Evolutionary conservation across 2,888 invertebrate genomes (phyloP).

Genomic region (Dione vanillae): DNA sequence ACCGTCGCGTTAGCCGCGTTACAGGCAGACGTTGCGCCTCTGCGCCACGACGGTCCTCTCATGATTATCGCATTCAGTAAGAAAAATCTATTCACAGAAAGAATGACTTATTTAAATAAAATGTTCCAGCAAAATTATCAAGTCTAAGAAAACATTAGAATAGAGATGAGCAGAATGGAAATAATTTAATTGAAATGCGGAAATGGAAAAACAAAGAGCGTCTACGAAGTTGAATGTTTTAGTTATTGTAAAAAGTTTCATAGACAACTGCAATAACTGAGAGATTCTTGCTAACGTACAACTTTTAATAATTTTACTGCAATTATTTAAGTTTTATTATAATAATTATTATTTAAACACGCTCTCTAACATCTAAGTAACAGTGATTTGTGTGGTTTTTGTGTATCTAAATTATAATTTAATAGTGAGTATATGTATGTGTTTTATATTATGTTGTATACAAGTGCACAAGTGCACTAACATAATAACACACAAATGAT

Average conservation of each 20-base stretch:
- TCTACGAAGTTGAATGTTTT: slow-evolving; percentile 7
- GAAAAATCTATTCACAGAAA: slow-evolving; percentile 12
- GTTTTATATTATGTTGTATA: too few species aligned
- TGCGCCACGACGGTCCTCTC: too few species aligned
- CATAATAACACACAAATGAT: too few species aligned
- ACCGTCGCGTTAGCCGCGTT: too few species aligned
- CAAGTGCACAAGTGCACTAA: too few species aligned
- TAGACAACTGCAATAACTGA: slow-evolving; percentile 15
- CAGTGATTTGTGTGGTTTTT: too few species aligned
- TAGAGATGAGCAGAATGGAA: slow-evolving; percentile 19
- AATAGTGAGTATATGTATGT: too few species aligned
- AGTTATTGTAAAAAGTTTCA: slow-evolving; percentile 23
- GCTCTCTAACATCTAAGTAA: too few species aligned
- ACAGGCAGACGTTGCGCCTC: too few species aligned
- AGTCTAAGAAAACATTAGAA: slow-evolving; percentile 30
- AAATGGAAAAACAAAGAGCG: slow-evolving; percentile 27
- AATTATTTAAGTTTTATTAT: not conserved
- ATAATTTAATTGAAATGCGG: slow-evolving; percentile 24
- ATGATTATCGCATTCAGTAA: not conserved
- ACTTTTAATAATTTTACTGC: not conserved
- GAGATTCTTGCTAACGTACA: slow-evolving; percentile 4
- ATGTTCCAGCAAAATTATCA: slow-evolving; percentile 15
- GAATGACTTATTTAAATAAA: slow-evolving; percentile 25
- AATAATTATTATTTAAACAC: not conserved
- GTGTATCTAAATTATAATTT: too few species aligned